These are phyloP conservation scores for Macropis europaea DNA, from an alignment of 2,888 invertebrate species.

Conservation along the genomic window DNA sequence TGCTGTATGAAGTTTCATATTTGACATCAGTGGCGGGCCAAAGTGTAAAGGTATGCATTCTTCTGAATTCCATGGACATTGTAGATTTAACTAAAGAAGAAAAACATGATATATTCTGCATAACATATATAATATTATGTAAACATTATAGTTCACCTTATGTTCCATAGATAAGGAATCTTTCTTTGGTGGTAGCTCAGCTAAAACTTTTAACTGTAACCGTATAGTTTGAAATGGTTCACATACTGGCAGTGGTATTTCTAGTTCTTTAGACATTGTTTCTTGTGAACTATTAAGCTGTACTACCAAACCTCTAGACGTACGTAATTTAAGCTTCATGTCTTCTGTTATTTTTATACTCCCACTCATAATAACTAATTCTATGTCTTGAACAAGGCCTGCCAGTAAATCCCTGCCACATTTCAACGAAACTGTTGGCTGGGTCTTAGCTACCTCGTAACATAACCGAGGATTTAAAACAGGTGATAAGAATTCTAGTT, in stretches of 20 bases:
- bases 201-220: constrained; percentile 85
- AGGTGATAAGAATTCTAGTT: constrained; percentile 88
- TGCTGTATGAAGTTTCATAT: constrained; percentile 91
- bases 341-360: constrained; percentile 87
- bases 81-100: constrained; percentile 84
- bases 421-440: constrained; percentile 81
- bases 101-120: background rate
- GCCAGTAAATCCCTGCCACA: constrained; percentile 88
- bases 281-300: constrained; percentile 79
- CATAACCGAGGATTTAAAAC: constrained; percentile 82
- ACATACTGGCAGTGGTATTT: constrained; percentile 73
- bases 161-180: constrained; percentile 87
- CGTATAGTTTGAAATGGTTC: constrained; percentile 85
- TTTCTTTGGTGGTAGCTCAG: constrained; percentile 87
- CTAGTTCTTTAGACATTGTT: constrained; percentile 73
- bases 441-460: constrained; percentile 83
- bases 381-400: constrained; percentile 89
- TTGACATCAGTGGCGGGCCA: constrained; percentile 90
- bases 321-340: constrained; percentile 83
- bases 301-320: constrained; percentile 86
- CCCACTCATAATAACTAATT: constrained; percentile 88
- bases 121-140: background rate
- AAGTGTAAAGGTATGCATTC: constrained; percentile 89
- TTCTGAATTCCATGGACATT: constrained; percentile 89
- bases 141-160: constrained; percentile 81